These are phyloP conservation scores for Temnothorax longispinosus DNA, from an alignment of 1,140 invertebrate genomes.

Conservation along the genomic window DNA sequence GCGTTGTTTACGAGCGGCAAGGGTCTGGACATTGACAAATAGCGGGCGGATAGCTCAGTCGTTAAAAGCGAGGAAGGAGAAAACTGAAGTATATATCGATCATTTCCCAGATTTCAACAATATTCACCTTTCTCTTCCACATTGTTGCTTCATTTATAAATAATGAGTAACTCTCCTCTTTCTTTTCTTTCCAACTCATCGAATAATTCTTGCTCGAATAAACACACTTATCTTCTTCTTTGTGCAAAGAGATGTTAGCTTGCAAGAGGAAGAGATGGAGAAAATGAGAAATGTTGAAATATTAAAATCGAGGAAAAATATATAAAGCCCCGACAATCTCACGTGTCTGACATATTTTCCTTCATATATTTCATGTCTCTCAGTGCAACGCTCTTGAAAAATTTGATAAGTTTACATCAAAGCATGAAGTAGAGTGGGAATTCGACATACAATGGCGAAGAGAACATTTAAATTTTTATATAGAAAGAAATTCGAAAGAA, in stretches of 20 bases:
- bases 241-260: background rate
- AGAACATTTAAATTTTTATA: background rate
- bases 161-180: background rate
- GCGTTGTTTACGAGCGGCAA: background rate
- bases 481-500: background rate
- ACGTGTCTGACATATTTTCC: background rate
- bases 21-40: conserved; percentile 30
- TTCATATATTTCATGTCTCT: background rate
- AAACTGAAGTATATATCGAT: conserved; percentile 7
- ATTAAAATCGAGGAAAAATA: conserved; percentile 21
- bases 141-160: background rate
- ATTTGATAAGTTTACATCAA: conserved; percentile 26
- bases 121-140: background rate
- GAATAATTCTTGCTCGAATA: background rate
- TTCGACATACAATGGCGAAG: background rate
- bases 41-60: too few species aligned
- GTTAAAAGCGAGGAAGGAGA: conserved; percentile 21
- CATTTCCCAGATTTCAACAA: conserved; percentile 8
- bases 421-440: background rate
- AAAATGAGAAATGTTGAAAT: conserved; percentile 8
- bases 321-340: conserved; percentile 5
- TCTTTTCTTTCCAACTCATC: background rate
- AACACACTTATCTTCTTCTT: background rate
- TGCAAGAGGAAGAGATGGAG: background rate
- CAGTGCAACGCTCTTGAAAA: background rate